These are phyloP conservation scores for Hoplias malabaricus DNA, from an alignment of 2,113 vertebrate genomes.

Conservation along the genomic window DNA sequence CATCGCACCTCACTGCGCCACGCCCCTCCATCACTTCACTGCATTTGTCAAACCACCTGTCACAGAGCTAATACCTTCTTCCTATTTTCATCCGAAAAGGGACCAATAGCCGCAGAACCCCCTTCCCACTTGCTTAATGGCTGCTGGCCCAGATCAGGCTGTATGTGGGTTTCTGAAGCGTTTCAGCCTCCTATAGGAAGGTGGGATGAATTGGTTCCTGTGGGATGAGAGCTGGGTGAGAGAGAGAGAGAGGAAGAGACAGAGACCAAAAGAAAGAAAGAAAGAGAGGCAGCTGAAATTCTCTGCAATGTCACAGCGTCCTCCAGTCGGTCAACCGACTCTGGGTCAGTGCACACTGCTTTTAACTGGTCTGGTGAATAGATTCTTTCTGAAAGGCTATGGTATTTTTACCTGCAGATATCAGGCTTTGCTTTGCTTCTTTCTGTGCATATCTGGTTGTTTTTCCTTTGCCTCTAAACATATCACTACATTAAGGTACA, in stretches of 20 bases:
- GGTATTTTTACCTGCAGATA: neutral
- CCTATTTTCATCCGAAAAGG: too few relatives aligned
- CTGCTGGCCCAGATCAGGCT: neutral
- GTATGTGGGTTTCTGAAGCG: conserved; percentile 1
- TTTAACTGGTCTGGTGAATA: neutral
- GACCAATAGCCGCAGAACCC: neutral
- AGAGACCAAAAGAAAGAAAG: neutral
- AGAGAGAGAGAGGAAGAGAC: neutral
- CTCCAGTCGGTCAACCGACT: neutral
- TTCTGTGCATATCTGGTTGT: neutral
- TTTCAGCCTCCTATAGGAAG: conserved; percentile 3
- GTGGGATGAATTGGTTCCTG: neutral
- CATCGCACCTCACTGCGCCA: neutral
- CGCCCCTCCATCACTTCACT: too few relatives aligned
- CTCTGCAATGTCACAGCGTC: neutral
- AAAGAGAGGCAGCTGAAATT: neutral
- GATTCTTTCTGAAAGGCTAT: neutral
- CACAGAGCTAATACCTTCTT: too few relatives aligned
- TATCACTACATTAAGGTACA: neutral
- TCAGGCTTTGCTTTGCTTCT: neutral
- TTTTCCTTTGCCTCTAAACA: neutral
- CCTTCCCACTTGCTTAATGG: neutral
- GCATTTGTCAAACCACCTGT: too few relatives aligned
- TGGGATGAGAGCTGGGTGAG: neutral
- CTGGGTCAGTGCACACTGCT: neutral